phyloP scores from a whole-genome alignment of 2,797 vertebrate genomes.

The Amblyopsis hoosieri region DNA sequence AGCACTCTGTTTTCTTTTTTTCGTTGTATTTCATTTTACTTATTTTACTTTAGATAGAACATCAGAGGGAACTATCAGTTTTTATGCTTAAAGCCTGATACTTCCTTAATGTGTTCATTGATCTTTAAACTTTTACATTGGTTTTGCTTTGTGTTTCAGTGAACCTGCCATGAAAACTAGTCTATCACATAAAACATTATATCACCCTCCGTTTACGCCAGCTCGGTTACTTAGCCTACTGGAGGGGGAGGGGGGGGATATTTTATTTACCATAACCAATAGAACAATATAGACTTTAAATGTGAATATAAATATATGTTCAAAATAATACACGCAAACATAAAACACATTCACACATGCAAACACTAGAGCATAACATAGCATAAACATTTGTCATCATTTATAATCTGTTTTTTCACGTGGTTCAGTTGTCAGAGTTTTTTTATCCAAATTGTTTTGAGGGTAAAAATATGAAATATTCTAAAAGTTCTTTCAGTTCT shows the following conservation, averaged over 20 bases:
- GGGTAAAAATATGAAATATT: constrained; percentile 52
- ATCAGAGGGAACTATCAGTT: constrained; percentile 56
- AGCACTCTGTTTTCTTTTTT: constrained; percentile 42
- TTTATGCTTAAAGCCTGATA: constrained; percentile 27
- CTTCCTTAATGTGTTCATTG: constrained; percentile 45
- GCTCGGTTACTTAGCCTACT: constrained; percentile 48
- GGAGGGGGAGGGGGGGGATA: constrained; percentile 29
- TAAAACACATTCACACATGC: constrained; percentile 30
- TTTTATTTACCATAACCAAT: constrained; percentile 8
- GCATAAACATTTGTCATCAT: constrained; percentile 67
- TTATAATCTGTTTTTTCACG: constrained; percentile 83
- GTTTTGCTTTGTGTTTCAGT: constrained; percentile 48
- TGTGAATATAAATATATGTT: constrained; percentile 11
- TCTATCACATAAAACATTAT: constrained; percentile 52
- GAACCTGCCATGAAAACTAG: constrained; percentile 61
- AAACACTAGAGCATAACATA: constrained; percentile 34
- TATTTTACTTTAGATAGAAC: constrained; percentile 6
- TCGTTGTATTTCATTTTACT: constrained; percentile 29
- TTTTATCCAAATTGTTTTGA: constrained; percentile 52
- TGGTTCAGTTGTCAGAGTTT: constrained; percentile 88
- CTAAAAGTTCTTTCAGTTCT: constrained; percentile 81
- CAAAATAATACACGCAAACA: constrained; percentile 6
- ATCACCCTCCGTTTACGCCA: constrained; percentile 37
- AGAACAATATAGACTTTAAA: constrained; percentile 2
- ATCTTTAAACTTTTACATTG: constrained; percentile 17